These are phyloP conservation scores for Lissonota sp. DNA, from an alignment of 2,888 invertebrate genomes.

Conservation along the genomic window DNA sequence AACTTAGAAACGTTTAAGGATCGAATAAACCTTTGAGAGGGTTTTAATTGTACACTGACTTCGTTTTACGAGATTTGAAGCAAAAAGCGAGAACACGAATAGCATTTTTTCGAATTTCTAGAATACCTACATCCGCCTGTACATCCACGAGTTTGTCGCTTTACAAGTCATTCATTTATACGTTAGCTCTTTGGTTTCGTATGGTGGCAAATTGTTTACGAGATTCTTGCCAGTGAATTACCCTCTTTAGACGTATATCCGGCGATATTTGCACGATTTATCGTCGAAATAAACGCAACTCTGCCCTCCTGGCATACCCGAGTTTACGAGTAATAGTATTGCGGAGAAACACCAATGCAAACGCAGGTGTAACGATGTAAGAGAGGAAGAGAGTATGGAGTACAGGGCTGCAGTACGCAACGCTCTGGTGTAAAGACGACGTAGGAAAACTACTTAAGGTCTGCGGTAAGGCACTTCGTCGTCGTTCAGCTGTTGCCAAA, in stretches of 20 bases:
- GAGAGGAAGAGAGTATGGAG: slow-evolving; percentile 11
- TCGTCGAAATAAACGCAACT: slow-evolving; percentile 63
- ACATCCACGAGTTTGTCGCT: slow-evolving; percentile 28
- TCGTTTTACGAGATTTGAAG: slow-evolving; percentile 1
- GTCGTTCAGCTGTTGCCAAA: slow-evolving; percentile 60
- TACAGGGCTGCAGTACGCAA: slow-evolving; percentile 21
- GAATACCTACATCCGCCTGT: slow-evolving; percentile 32
- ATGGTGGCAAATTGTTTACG: slow-evolving; percentile 62
- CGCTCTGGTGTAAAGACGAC: slow-evolving; percentile 22
- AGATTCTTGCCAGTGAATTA: slow-evolving; percentile 60
- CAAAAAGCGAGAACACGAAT: slow-evolving; percentile 20
- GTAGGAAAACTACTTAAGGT: slow-evolving; percentile 55
- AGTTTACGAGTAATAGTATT: slow-evolving; percentile 57
- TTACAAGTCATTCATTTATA: slow-evolving; percentile 42
- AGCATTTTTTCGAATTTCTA: slow-evolving; percentile 28
- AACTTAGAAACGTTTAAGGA: slow-evolving; percentile 20
- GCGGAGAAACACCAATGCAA: slow-evolving; percentile 42
- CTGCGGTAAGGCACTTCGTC: slow-evolving; percentile 54
- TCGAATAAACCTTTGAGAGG: slow-evolving; percentile 3
- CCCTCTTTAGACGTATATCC: slow-evolving; percentile 63
- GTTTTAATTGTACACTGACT: slow-evolving; percentile 41
- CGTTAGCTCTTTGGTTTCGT: slow-evolving; percentile 50
- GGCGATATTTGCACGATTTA: slow-evolving; percentile 63
- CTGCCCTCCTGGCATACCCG: slow-evolving; percentile 47
- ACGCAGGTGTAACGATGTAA: slow-evolving; percentile 18